A percentile compares a stretch with the other conserved stretches of the same genome.
Conservation (phyloP, 2,113 vertebrate species). For the Peromyscus polionotus region DNA sequence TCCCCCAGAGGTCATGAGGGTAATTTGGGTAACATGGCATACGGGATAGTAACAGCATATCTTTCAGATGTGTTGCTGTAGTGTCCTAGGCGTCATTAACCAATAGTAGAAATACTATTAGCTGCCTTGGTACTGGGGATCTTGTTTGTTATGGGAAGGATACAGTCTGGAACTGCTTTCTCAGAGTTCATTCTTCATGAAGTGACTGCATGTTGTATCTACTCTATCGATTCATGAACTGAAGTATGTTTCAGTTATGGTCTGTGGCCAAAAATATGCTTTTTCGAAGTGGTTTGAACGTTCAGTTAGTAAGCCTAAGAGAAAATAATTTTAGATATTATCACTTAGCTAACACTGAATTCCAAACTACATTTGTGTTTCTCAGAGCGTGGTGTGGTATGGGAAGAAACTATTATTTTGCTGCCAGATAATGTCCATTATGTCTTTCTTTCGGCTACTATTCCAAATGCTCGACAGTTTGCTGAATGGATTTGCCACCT, state of each 20-base stretch:
- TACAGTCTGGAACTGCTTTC: not conserved
- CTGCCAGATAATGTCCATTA: conserved; percentile 99
- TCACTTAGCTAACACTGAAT: conserved; percentile 1
- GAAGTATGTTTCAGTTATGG: not conserved
- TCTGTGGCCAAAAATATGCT: not conserved
- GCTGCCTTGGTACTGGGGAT: not conserved
- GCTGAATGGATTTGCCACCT: conserved; percentile 99
- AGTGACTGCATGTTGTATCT: not conserved
- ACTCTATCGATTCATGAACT: not conserved
- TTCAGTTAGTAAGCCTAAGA: conserved; percentile 10
- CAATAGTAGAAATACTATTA: not conserved
- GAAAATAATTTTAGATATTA: conserved; percentile 10
- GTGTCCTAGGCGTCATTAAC: not conserved
- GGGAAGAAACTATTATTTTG: conserved; percentile 99
- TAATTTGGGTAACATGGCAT: not conserved
- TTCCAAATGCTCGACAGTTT: conserved; percentile 98
- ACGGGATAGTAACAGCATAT: not conserved
- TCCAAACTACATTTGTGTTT: not conserved
- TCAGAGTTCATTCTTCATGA: not conserved
- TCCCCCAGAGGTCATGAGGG: not conserved
- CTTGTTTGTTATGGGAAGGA: not conserved
- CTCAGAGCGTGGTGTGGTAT: conserved; percentile 98
- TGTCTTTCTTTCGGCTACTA: conserved; percentile 98
- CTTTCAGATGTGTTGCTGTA: not conserved
- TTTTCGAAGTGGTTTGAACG: not conserved